Percentiles rank a stretch among this genome's conserved stretches.
Conservation (phyloP, 2,888 invertebrate genomes). For the Thalpophila matura region DNA sequence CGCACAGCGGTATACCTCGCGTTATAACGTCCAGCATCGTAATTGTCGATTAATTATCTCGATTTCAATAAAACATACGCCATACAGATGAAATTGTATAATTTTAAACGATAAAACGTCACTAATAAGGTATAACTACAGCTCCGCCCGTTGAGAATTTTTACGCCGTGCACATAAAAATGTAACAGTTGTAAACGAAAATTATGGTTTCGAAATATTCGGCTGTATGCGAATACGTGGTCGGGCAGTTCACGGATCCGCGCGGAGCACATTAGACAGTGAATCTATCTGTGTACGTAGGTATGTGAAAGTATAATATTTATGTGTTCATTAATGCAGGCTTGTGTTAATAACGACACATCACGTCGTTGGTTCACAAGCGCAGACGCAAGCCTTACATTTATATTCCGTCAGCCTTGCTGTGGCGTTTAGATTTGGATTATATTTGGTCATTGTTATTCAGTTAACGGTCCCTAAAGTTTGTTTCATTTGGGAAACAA, state of each 20-base stretch:
- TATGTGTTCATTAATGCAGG: constrained; percentile 88
- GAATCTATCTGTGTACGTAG: constrained; percentile 36
- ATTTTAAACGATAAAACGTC: constrained; percentile 82
- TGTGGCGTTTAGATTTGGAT: constrained; percentile 89
- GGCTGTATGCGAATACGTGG: constrained; percentile 75
- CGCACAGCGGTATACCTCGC: constrained; percentile 86
- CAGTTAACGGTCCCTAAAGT: constrained; percentile 79
- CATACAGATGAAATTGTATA: constrained; percentile 87
- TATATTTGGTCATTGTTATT: constrained; percentile 89
- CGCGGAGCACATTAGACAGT: constrained; percentile 53
- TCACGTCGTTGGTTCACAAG: constrained; percentile 90
- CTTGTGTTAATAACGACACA: constrained; percentile 86
- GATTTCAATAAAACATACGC: constrained; percentile 88
- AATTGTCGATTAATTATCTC: constrained; percentile 90
- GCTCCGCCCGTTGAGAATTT: constrained; percentile 76
- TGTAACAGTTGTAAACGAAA: constrained; percentile 75
- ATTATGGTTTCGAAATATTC: constrained; percentile 76
- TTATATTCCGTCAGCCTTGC: constrained; percentile 86
- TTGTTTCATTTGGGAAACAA: constrained; percentile 85
- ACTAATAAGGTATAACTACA: constrained; percentile 86
- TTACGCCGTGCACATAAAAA: constrained; percentile 80
- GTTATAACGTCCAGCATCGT: constrained; percentile 88
- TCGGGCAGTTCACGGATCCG: constrained; percentile 65
- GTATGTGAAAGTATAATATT: constrained; percentile 81
- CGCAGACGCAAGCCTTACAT: constrained; percentile 81